These are phyloP conservation scores for Rousettus madagascariensis DNA, from an alignment of 2,797 vertebrate species.

Conservation along the genomic window DNA sequence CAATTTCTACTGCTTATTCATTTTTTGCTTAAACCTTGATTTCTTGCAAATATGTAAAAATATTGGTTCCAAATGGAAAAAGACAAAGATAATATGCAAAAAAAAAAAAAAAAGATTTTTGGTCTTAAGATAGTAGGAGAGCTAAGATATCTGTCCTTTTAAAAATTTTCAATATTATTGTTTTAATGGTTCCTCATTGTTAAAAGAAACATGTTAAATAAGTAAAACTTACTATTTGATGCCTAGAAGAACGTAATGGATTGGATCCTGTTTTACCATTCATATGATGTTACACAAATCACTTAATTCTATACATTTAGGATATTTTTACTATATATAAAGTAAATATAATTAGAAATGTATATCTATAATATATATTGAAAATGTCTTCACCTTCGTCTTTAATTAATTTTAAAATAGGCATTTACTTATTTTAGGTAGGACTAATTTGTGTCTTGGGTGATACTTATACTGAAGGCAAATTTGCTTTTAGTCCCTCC, in stretches of 20 bases:
- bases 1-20: not conserved
- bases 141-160: not conserved
- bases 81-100: not conserved
- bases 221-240: not conserved
- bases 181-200: not conserved
- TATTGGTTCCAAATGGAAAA: not conserved
- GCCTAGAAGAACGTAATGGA: not conserved
- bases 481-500: not conserved
- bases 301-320: not conserved
- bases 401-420: not conserved
- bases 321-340: not conserved
- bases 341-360: not conserved
- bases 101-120: not conserved
- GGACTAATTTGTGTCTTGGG: not conserved
- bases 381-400: not conserved
- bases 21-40: slow-evolving; percentile 7
- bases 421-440: not conserved
- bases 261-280: not conserved
- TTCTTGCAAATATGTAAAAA: slow-evolving; percentile 31
- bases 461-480: not conserved
- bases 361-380: not conserved
- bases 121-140: not conserved
- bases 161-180: not conserved
- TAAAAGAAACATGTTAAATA: not conserved
- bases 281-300: not conserved